Evolutionary conservation across 2,113 vertebrate genomes (phyloP).

Genomic region (Bos indicus): DNA sequence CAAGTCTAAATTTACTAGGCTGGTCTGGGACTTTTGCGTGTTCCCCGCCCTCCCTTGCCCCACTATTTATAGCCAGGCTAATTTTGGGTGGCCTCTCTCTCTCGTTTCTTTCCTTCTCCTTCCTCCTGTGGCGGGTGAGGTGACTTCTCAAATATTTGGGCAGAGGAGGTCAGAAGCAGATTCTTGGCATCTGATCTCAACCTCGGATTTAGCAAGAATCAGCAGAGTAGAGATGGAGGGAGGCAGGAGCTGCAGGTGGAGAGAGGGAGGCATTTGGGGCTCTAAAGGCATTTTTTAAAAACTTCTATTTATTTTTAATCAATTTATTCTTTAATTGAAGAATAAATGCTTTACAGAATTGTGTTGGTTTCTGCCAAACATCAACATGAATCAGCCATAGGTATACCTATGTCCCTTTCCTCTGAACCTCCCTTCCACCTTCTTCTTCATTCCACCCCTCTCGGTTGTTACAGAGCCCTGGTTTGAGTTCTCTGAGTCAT

Average conservation of each 20-base stretch:
- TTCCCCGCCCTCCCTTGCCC: not conserved
- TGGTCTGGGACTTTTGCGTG: not conserved
- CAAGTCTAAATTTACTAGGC: slow-evolving; percentile 41
- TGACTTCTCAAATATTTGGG: slow-evolving; percentile 73
- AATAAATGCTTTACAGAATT: not conserved
- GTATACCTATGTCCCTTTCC: not conserved
- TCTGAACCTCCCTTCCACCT: not conserved
- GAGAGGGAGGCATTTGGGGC: not conserved
- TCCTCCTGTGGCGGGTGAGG: slow-evolving; percentile 64
- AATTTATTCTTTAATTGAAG: not conserved
- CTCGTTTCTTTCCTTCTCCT: slow-evolving; percentile 27
- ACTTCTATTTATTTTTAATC: not conserved
- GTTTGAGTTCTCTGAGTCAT: not conserved
- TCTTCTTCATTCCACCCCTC: not conserved
- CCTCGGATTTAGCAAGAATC: slow-evolving; percentile 35
- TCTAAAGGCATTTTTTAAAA: not conserved
- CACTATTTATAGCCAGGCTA: slow-evolving; percentile 73
- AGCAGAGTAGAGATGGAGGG: not conserved
- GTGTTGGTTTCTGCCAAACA: not conserved
- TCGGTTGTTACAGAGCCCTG: not conserved
- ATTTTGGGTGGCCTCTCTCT: slow-evolving; percentile 64
- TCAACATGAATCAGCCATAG: not conserved
- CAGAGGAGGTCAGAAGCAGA: slow-evolving; percentile 63
- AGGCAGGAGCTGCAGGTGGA: slow-evolving; percentile 31
- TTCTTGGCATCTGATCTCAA: slow-evolving; percentile 61